A percentile compares a stretch with the other conserved stretches of the same genome.
phyloP scores from a whole-genome alignment of 1,140 invertebrate species.

The Plodia interpunctella region DNA sequence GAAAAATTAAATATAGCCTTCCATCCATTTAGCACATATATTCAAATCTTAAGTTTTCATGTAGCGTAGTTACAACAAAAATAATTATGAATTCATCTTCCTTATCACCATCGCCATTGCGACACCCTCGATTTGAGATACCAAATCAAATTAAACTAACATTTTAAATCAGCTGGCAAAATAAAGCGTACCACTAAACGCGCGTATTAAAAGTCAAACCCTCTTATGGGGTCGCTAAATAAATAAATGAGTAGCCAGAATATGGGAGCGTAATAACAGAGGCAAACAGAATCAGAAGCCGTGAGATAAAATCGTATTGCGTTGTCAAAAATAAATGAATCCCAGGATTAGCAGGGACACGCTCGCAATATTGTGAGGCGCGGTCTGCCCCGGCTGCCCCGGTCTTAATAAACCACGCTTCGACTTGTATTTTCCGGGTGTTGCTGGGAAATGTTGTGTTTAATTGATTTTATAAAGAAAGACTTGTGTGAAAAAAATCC shows the following conservation, averaged over 20 bases:
- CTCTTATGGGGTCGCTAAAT: constrained; percentile 60
- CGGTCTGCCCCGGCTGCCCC: constrained; percentile 48
- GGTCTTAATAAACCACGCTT: constrained; percentile 9
- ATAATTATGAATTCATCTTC: neutral
- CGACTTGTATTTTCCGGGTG: constrained; percentile 1
- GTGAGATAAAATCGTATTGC: constrained; percentile 76
- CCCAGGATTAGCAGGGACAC: constrained; percentile 70
- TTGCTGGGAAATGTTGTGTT: constrained; percentile 5
- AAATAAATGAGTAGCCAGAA: constrained; percentile 72
- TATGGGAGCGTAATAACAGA: constrained; percentile 71
- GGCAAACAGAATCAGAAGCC: constrained; percentile 76
- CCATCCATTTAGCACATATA: too few species aligned
- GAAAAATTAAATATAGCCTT: too few species aligned
- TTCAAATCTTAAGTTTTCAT: too few species aligned
- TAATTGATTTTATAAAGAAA: neutral
- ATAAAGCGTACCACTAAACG: constrained; percentile 59
- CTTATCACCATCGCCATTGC: constrained; percentile 4
- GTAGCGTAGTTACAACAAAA: too few species aligned
- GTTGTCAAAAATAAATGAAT: constrained; percentile 77
- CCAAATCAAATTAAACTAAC: constrained; percentile 30
- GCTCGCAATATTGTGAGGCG: constrained; percentile 63
- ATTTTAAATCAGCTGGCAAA: constrained; percentile 34
- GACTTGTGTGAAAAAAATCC: too few species aligned
- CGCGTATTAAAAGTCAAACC: constrained; percentile 70
- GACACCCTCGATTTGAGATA: constrained; percentile 17